phyloP scores from a whole-genome alignment of 2,113 vertebrate species.

The Paradoxurus hermaphroditus region DNA sequence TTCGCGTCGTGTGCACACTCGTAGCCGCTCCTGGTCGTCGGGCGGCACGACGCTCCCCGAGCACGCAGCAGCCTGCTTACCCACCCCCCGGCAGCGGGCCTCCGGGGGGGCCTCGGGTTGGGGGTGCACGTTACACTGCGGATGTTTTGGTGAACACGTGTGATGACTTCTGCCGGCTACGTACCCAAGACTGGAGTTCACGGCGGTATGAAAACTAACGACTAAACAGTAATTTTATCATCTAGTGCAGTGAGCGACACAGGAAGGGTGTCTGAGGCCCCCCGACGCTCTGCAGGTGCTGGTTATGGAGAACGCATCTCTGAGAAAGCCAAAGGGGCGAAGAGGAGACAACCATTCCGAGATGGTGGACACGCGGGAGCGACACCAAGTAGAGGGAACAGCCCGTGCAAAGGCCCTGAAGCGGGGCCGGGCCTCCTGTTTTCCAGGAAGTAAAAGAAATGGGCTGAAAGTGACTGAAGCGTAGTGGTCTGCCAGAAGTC shows the following conservation, averaged over 20 bases:
- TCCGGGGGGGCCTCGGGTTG: neutral
- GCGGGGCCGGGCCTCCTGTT: rapidly evolving
- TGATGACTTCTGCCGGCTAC: neutral
- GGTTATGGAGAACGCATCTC: neutral
- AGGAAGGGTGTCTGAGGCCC: neutral
- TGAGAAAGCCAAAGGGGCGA: neutral
- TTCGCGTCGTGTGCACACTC: rapidly evolving
- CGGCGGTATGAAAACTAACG: neutral
- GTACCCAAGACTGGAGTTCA: too few relatives aligned
- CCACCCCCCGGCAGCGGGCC: rapidly evolving
- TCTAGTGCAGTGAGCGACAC: neutral
- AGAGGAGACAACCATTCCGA: neutral
- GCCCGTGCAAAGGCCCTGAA: neutral
- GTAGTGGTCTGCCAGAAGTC: neutral
- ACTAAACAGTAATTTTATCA: rapidly evolving
- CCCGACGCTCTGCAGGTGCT: neutral
- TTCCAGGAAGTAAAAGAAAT: neutral
- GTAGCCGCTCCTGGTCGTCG: rapidly evolving
- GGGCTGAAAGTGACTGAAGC: neutral
- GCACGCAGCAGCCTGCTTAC: rapidly evolving
- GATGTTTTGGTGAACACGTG: neutral
- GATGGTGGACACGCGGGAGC: neutral
- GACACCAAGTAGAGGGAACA: too few relatives aligned
- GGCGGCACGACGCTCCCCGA: rapidly evolving
- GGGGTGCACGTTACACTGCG: neutral